phyloP scores from a whole-genome alignment of 2,888 invertebrate species.

The Phaedon cochleariae region DNA sequence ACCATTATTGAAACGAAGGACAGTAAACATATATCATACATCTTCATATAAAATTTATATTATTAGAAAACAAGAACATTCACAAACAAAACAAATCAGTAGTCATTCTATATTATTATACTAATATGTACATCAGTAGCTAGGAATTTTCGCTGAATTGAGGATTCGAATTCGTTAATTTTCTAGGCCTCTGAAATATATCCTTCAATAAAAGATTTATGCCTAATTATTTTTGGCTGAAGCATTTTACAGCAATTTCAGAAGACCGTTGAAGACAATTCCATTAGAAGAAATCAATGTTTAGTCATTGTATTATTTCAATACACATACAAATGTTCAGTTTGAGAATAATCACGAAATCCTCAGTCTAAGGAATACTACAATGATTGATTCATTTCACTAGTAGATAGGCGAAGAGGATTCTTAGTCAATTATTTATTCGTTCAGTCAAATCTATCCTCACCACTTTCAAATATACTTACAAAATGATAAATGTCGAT shows the following conservation, averaged over 20 bases:
- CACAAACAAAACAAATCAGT: conserved; percentile 16
- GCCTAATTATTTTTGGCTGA: too few relatives aligned
- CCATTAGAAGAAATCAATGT: not conserved
- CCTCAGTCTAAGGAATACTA: not conserved
- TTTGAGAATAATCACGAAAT: not conserved
- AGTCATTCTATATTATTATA: conserved; percentile 7
- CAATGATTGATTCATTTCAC: too few relatives aligned
- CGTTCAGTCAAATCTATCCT: too few relatives aligned
- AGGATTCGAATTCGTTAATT: conserved; percentile 5
- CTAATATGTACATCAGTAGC: conserved; percentile 9
- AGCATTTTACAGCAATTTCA: conserved; percentile 8
- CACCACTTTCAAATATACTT: too few relatives aligned
- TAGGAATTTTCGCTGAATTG: conserved; percentile 4
- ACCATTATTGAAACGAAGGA: conserved; percentile 23
- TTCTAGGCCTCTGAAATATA: not conserved
- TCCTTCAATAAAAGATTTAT: not conserved
- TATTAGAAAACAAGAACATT: conserved; percentile 36
- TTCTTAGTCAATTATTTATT: too few relatives aligned
- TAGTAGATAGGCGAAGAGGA: not conserved
- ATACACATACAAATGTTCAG: not conserved
- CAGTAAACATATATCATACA: conserved; percentile 37
- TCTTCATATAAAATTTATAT: conserved; percentile 41
- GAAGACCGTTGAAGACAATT: not conserved
- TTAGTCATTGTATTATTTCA: not conserved
- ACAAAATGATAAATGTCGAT: too few relatives aligned